These are phyloP conservation scores for Isoperla grammatica DNA, from an alignment of 2,888 invertebrate species.

Conservation along the genomic window DNA sequence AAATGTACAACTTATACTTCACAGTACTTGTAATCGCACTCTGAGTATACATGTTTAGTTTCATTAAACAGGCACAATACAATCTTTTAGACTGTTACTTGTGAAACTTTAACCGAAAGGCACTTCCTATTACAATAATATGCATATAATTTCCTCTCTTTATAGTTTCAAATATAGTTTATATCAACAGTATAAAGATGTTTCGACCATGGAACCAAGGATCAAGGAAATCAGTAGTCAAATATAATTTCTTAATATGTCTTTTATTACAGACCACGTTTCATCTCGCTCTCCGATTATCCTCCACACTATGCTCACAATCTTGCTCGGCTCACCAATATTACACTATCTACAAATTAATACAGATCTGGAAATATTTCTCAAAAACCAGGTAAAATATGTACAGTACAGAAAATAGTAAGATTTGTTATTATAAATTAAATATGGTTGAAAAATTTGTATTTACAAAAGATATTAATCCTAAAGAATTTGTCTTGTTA, in stretches of 20 bases:
- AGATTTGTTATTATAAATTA: slow-evolving; percentile 3
- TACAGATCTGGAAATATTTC: slow-evolving; percentile 5
- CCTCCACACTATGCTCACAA: slow-evolving; percentile 2
- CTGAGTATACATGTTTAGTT: no score
- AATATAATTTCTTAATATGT: slow-evolving; percentile 16
- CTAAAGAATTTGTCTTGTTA: slow-evolving; percentile 2
- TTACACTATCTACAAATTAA: slow-evolving; percentile 19
- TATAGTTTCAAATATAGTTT: no score
- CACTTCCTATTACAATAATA: no score
- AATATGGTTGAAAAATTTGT: slow-evolving; percentile 2
- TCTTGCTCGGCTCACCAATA: slow-evolving; percentile 11
- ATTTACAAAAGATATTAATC: not conserved
- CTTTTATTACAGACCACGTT: slow-evolving; percentile 11
- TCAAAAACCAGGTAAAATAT: not conserved
- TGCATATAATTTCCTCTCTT: no score
- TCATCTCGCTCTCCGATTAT: not conserved
- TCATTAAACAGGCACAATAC: no score
- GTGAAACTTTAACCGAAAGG: no score
- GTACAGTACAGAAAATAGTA: slow-evolving; percentile 5
- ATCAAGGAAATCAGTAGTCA: no score
- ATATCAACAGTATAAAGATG: no score
- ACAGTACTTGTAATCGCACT: no score
- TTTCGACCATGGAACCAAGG: no score
- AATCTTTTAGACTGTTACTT: no score
- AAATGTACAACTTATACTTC: no score